phyloP scores from a whole-genome alignment of 2,888 invertebrate genomes.

The Tricholauxania praeusta region DNA sequence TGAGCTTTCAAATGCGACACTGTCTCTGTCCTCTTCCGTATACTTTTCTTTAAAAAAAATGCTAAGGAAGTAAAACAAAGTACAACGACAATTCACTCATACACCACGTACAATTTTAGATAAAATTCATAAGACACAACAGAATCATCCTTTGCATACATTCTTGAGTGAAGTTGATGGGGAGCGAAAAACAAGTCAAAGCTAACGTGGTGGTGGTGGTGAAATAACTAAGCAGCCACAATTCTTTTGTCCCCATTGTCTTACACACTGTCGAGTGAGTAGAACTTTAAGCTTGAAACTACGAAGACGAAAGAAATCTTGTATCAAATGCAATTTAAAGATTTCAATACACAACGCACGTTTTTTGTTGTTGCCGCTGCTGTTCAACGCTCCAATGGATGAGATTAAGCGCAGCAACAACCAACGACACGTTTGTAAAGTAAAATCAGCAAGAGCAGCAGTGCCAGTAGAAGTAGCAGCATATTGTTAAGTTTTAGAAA shows the following conservation, averaged over 20 bases:
- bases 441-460: constrained; percentile 20
- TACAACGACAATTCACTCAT: too few relatives aligned
- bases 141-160: not conserved
- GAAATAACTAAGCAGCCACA: constrained; percentile 14
- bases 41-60: too few relatives aligned
- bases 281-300: too few relatives aligned
- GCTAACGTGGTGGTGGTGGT: not conserved
- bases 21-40: too few relatives aligned
- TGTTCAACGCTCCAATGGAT: not conserved
- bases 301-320: constrained; percentile 7
- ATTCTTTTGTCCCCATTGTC: not conserved
- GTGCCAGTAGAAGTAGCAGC: constrained; percentile 28
- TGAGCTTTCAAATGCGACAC: too few relatives aligned
- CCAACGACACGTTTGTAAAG: constrained; percentile 29
- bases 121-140: constrained; percentile 17
- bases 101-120: not conserved
- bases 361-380: constrained; percentile 1
- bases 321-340: constrained; percentile 28
- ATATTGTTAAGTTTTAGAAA: constrained; percentile 3
- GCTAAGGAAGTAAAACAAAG: too few relatives aligned
- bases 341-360: constrained; percentile 30
- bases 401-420: constrained; percentile 19
- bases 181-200: not conserved
- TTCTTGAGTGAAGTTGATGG: not conserved
- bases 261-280: too few relatives aligned